Conservation (phyloP, 2,888 invertebrate genomes). For the Muscina levida region DNA sequence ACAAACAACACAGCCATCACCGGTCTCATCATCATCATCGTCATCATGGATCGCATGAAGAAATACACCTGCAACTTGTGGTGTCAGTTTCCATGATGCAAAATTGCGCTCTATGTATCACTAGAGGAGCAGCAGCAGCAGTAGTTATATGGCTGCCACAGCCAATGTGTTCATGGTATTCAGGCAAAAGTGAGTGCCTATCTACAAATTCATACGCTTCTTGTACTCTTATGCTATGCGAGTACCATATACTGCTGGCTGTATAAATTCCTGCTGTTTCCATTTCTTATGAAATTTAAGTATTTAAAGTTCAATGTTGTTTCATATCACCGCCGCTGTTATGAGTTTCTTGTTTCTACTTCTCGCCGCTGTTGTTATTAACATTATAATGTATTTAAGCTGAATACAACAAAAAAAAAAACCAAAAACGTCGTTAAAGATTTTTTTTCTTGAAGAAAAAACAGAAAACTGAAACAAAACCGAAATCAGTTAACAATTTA, state of each 20-base stretch:
- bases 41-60: not conserved
- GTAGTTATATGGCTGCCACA: too few relatives aligned
- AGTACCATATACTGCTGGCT: not conserved
- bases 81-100: slow-evolving; percentile 5
- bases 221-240: not conserved
- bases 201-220: too few relatives aligned
- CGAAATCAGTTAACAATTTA: not conserved
- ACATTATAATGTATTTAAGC: slow-evolving; percentile 15
- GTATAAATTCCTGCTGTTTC: slow-evolving; percentile 31
- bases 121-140: not conserved
- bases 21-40: too few relatives aligned
- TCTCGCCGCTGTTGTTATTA: not conserved
- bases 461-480: too few relatives aligned
- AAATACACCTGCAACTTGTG: slow-evolving; percentile 32
- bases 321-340: not conserved
- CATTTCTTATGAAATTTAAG: slow-evolving; percentile 29
- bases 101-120: too few relatives aligned
- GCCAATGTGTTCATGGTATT: too few relatives aligned
- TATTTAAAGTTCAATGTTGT: slow-evolving; percentile 41
- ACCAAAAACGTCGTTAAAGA: not conserved
- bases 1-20: too few relatives aligned
- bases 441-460: not conserved
- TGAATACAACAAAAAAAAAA: not conserved
- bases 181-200: too few relatives aligned
- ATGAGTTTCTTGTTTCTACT: not conserved